phyloP scores from a whole-genome alignment of 2,797 vertebrate species.

The Sardinella longiceps region DNA sequence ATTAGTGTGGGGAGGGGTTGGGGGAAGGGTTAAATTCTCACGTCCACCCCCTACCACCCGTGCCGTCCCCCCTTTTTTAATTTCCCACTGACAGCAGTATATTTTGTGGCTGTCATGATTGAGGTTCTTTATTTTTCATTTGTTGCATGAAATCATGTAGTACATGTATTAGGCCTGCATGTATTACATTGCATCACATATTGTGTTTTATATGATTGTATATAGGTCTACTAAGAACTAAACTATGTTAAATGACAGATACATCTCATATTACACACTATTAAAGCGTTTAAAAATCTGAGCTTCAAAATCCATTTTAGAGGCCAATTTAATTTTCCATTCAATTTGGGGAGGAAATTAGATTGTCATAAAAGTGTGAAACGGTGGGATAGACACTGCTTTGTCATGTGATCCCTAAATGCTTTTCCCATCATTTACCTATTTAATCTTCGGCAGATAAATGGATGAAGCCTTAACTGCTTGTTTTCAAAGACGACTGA shows the following conservation, averaged over 20 bases:
- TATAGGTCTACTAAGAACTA: too few relatives aligned
- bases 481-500: neutral
- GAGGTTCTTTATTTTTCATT: neutral
- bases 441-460: neutral
- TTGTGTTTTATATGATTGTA: too few relatives aligned
- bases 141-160: neutral
- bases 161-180: neutral
- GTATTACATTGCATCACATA: too few relatives aligned
- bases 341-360: neutral
- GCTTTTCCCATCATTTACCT: neutral
- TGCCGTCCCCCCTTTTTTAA: neutral
- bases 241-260: neutral
- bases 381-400: neutral
- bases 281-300: neutral
- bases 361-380: neutral
- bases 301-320: neutral
- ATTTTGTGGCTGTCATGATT: neutral
- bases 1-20: slow-evolving; percentile 5
- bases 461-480: neutral
- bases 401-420: neutral
- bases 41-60: neutral
- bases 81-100: neutral
- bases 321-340: neutral
- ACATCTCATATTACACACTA: neutral
- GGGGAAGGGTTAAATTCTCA: slow-evolving; percentile 7